These are phyloP conservation scores for Saccostrea cuccullata DNA, from an alignment of 1,140 invertebrate species.

Conservation along the genomic window DNA sequence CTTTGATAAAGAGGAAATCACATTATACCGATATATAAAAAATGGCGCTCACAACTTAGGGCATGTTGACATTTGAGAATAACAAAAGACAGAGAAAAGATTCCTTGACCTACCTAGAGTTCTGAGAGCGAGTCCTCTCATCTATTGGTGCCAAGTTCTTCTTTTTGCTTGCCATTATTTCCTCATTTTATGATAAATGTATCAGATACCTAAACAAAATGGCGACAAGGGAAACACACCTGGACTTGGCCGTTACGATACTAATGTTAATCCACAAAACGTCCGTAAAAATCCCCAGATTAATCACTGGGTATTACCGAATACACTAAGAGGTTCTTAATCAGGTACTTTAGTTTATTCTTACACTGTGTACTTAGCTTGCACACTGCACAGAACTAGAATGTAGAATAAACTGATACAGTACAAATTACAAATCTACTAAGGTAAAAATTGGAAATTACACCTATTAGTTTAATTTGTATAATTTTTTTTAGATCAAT, in stretches of 20 bases:
- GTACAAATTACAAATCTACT: too few relatives aligned
- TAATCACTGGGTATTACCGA: conserved; percentile 15
- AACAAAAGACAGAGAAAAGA: too few relatives aligned
- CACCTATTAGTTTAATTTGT: too few relatives aligned
- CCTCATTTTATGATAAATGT: conserved; percentile 20
- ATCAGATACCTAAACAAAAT: neutral
- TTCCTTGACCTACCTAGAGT: conserved; percentile 38
- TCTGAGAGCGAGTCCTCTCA: conserved; percentile 44
- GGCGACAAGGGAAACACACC: conserved; percentile 3
- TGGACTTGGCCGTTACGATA: conserved; percentile 10
- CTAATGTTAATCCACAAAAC: neutral
- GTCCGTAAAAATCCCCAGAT: neutral
- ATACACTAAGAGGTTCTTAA: neutral
- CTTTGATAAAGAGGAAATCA: too few relatives aligned
- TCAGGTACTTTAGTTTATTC: neutral
- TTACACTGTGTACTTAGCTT: neutral
- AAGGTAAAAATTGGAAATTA: neutral
- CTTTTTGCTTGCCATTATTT: conserved; percentile 37
- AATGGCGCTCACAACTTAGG: too few relatives aligned
- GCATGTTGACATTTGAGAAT: too few relatives aligned
- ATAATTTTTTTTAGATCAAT: too few relatives aligned
- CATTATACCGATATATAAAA: too few relatives aligned
- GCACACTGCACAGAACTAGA: neutral
- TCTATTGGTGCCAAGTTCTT: conserved; percentile 38
- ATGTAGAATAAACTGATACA: neutral